Percentiles rank a stretch among this genome's conserved stretches.
Evolutionary conservation across 1,140 invertebrate genomes (phyloP).

Genomic region (Solenopsis invicta): DNA sequence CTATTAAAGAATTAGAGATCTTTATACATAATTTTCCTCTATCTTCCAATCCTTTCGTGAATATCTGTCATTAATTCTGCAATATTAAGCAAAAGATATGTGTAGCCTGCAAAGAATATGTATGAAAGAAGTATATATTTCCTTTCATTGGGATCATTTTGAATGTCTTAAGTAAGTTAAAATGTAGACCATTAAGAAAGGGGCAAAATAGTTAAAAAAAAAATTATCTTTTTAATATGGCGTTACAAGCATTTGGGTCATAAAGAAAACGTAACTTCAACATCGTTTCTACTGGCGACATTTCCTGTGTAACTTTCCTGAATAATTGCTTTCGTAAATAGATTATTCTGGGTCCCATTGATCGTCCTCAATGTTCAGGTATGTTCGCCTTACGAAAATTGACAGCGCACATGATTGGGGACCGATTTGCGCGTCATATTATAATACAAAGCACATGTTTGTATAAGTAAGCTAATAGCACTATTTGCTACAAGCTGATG

Average conservation of each 20-base stretch:
- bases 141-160: conserved; percentile 3
- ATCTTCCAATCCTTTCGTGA: conserved; percentile 24
- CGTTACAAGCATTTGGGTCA: not conserved
- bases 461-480: conserved; percentile 60
- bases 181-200: not conserved
- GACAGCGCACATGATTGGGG: conserved; percentile 19
- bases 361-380: conserved; percentile 28
- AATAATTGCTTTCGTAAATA: conserved; percentile 47
- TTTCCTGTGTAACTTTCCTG: conserved; percentile 26
- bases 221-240: not conserved
- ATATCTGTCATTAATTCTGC: conserved; percentile 27
- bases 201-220: not conserved
- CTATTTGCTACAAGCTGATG: conserved; percentile 57
- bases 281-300: conserved; percentile 44
- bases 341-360: conserved; percentile 28
- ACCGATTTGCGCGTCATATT: conserved; percentile 43
- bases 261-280: not conserved
- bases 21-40: conserved; percentile 25
- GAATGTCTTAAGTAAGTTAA: not conserved
- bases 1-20: conserved; percentile 19
- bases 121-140: conserved; percentile 12
- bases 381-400: conserved; percentile 36
- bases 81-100: conserved; percentile 28
- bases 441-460: conserved; percentile 66
- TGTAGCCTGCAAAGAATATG: not conserved